A percentile compares a stretch with the other conserved stretches of the same genome.
phyloP scores from a whole-genome alignment of 2,888 invertebrate genomes.

The Anticlea derivata region DNA sequence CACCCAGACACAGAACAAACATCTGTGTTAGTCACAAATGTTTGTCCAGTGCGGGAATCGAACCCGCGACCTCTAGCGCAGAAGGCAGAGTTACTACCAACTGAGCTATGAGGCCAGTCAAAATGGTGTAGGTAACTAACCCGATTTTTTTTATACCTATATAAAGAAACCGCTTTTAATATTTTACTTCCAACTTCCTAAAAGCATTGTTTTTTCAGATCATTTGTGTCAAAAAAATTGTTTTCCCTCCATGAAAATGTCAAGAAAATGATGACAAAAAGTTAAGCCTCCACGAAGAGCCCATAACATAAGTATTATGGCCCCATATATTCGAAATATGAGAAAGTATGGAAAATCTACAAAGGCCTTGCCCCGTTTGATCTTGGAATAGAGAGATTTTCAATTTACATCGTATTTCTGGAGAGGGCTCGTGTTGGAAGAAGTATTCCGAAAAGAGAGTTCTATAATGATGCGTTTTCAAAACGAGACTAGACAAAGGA shows the following conservation, averaged over 20 bases:
- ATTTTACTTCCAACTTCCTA: not conserved
- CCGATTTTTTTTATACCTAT: not conserved
- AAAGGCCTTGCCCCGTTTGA: conserved; percentile 68
- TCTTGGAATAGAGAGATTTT: conserved; percentile 73
- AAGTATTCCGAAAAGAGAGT: conserved; percentile 18
- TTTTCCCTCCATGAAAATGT: conserved; percentile 8
- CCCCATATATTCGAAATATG: conserved; percentile 27
- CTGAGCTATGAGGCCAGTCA: too few species aligned
- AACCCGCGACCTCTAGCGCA: too few species aligned
- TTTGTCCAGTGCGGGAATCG: too few species aligned
- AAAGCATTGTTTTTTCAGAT: conserved; percentile 3
- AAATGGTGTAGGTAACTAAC: too few species aligned
- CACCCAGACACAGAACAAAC: too few species aligned
- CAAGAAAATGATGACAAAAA: conserved; percentile 26
- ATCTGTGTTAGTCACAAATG: too few species aligned
- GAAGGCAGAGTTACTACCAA: too few species aligned
- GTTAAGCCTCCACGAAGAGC: conserved; percentile 20
- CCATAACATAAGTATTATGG: conserved; percentile 29
- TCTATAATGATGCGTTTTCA: conserved; percentile 13
- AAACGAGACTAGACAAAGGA: not conserved
- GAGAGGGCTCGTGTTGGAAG: conserved; percentile 13
- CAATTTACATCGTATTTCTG: conserved; percentile 71
- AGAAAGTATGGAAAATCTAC: conserved; percentile 44
- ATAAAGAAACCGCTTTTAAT: not conserved
- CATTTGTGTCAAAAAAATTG: not conserved